Conservation (phyloP, 2,113 vertebrate species). For the Clinocottus analis region DNA sequence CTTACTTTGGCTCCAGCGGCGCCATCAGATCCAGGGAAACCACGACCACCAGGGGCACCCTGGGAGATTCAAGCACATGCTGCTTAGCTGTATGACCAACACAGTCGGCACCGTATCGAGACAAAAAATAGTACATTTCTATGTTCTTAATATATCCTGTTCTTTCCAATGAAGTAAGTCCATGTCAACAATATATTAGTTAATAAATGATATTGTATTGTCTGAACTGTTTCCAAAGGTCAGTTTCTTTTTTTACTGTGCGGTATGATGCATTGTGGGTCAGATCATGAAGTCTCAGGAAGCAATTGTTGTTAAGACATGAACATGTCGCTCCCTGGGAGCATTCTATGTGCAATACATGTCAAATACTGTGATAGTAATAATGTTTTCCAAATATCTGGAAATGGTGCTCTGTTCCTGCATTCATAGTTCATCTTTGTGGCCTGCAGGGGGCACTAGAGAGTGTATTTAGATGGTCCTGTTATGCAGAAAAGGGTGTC, state of each 20-base stretch:
- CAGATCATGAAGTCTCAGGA: neutral
- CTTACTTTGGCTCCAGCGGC: constrained; percentile 91
- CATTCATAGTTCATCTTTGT: neutral
- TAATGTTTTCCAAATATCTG: neutral
- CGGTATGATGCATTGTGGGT: neutral
- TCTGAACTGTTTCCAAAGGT: neutral
- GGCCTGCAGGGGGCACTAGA: constrained; percentile 13
- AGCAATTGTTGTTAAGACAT: neutral
- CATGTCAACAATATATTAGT: neutral
- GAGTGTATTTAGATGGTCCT: neutral
- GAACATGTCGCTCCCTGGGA: neutral
- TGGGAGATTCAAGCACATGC: constrained; percentile 67
- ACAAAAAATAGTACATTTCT: neutral
- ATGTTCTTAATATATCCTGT: neutral
- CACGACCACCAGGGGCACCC: constrained; percentile 94
- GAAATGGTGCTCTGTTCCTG: neutral
- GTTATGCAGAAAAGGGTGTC: too few relatives aligned
- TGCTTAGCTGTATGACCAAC: neutral
- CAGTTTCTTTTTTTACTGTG: neutral
- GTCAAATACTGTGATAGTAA: neutral
- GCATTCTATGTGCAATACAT: neutral
- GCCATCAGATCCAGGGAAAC: constrained; percentile 96
- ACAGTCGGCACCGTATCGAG: neutral
- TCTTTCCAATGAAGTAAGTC: neutral
- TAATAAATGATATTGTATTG: neutral